Evolutionary conservation across 2,113 vertebrate species (phyloP).

Genomic region (Ailuropoda melanoleuca): DNA sequence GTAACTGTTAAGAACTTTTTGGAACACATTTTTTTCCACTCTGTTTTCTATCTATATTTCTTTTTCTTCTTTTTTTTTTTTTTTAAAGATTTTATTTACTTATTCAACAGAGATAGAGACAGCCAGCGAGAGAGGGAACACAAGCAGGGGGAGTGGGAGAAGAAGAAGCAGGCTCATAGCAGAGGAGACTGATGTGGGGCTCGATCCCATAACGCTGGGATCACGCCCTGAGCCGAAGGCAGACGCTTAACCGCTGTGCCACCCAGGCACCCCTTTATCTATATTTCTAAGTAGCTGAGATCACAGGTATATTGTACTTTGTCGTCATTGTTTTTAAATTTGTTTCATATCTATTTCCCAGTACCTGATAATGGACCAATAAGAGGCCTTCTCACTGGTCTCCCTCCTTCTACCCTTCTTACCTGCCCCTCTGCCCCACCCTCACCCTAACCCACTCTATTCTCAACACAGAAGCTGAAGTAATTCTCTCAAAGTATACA

Average conservation of each 20-base stretch:
- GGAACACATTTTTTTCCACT: neutral
- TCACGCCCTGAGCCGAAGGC: too few species aligned
- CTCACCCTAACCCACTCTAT: neutral
- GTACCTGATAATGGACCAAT: neutral
- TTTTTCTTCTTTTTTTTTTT: too few species aligned
- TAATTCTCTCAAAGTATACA: slow-evolving; percentile 5
- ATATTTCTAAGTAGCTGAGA: slow-evolving; percentile 3
- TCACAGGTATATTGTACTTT: neutral
- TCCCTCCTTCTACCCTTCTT: neutral
- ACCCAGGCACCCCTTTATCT: too few species aligned
- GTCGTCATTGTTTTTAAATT: neutral
- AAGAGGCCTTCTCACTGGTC: neutral
- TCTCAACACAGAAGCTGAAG: slow-evolving; percentile 1
- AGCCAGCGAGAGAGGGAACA: too few species aligned
- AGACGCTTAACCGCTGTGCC: too few species aligned
- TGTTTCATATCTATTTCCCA: neutral
- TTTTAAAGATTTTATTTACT: too few species aligned
- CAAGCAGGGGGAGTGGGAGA: too few species aligned
- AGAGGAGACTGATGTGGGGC: too few species aligned
- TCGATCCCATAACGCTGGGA: too few species aligned
- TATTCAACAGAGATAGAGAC: too few species aligned
- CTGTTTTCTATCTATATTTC: neutral
- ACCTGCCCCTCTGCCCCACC: neutral
- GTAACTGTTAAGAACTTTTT: neutral
- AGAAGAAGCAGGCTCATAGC: too few species aligned